Evolutionary conservation across 2,888 invertebrate genomes (phyloP).

Genomic region (Trimorus sp.): DNA sequence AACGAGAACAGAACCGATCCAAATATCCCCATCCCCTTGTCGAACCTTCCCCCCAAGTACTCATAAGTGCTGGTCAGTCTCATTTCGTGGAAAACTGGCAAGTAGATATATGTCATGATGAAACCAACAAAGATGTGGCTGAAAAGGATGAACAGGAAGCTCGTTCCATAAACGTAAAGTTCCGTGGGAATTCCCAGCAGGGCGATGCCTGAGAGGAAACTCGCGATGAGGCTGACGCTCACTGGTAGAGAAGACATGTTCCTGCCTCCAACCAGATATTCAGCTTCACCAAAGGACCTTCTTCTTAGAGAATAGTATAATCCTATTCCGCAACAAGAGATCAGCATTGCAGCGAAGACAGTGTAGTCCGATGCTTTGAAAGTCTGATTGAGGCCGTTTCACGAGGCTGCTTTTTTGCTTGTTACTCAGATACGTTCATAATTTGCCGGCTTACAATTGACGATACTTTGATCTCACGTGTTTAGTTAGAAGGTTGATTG

Average conservation of each 20-base stretch:
- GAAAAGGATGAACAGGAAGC: slow-evolving; percentile 86
- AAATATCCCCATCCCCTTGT: slow-evolving; percentile 86
- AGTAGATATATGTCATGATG: slow-evolving; percentile 86
- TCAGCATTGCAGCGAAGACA: slow-evolving; percentile 89
- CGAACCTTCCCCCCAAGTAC: slow-evolving; percentile 89
- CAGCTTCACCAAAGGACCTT: slow-evolving; percentile 85
- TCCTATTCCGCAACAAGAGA: slow-evolving; percentile 89
- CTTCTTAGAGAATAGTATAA: slow-evolving; percentile 91
- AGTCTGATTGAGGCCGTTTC: no score
- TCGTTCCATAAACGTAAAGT: slow-evolving; percentile 91
- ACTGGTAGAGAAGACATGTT: slow-evolving; percentile 92
- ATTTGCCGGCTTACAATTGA: no score
- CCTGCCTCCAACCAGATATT: slow-evolving; percentile 90
- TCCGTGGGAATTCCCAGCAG: slow-evolving; percentile 90
- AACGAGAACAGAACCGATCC: no score
- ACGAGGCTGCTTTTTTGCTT: no score
- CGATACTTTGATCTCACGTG: no score
- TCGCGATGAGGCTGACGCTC: slow-evolving; percentile 92
- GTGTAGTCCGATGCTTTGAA: slow-evolving; percentile 85
- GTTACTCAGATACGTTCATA: no score
- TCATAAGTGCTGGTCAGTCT: slow-evolving; percentile 91
- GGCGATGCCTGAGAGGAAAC: slow-evolving; percentile 90
- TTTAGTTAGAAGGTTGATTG: no score
- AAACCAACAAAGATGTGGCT: slow-evolving; percentile 86
- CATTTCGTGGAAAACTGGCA: slow-evolving; percentile 89